Conservation (phyloP, 37 sponge, comb jelly and placozoan genomes). For the Sycon ciliatum region DNA sequence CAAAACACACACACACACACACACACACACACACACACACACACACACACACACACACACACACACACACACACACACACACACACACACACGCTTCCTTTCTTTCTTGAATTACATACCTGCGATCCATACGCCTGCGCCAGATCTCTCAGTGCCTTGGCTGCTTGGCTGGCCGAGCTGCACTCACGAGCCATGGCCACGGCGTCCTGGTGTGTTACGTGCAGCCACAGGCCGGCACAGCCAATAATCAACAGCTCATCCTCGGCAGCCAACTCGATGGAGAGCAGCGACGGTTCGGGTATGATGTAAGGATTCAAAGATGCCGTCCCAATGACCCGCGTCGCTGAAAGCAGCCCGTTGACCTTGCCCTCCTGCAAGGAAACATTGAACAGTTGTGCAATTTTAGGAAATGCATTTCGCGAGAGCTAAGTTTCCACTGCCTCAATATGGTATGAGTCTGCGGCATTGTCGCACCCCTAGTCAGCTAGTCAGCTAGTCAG, state of each 20-base stretch:
- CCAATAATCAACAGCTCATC: constrained; percentile 66
- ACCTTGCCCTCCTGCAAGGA: constrained; percentile 49
- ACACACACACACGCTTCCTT: no score
- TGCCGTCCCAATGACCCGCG: constrained; percentile 47
- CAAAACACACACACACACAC: no score
- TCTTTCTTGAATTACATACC: no score
- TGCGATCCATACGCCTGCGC: constrained; percentile 64
- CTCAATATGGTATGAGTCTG: no score
- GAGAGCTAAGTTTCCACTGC: no score
- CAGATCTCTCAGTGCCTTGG: constrained; percentile 59
- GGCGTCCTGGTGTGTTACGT: constrained; percentile 38
- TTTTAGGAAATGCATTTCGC: no score
- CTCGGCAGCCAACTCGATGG: constrained; percentile 34
- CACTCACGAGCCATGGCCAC: constrained; percentile 2
- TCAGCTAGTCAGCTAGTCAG: no score
- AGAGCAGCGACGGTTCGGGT: constrained; percentile 53
- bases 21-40: no score
- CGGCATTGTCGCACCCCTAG: no score
- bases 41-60: no score
- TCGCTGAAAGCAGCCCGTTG: constrained; percentile 35
- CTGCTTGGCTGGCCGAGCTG: constrained; percentile 36
- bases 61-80: no score
- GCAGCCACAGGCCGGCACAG: constrained; percentile 55
- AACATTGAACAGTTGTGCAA: background rate
- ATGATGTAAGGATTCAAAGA: constrained; percentile 62